Base-by-base conservation (phyloP, 2,888 invertebrate species). In the Sturmia bella region DNA sequence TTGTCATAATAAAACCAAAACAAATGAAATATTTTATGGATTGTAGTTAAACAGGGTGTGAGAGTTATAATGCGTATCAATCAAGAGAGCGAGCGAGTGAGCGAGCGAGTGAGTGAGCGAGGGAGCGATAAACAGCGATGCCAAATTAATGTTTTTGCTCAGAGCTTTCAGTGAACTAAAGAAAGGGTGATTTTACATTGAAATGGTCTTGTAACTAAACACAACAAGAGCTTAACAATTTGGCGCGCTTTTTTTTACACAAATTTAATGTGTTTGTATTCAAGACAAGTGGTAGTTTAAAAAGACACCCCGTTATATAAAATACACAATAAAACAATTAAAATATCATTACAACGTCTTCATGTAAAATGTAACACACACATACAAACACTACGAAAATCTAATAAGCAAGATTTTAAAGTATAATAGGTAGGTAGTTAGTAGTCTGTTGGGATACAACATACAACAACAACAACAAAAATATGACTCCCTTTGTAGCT, bases 41-140 rank as follows among this genome's bases (percentile, higher is more conserved):
- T 73, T 52, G 43, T 73, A 64, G 39, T 37, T 24, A 64, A 74
- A 56, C 74, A 74, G 74, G 57, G 56, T 66, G 64, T 74, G 64
- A 74, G 64, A 64, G 64, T 19, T 39, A 19, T 27, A 41, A 24
- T 66, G 57, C 37, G 56, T 57, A 48, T 1, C n/a, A 0, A 48
- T 1, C n/a, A 0, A 17, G 56, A 56, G 56, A 74, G 74, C 15
- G 57, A 11, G 2, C 3, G 27, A 27, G 27, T n/a, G n/a, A n/a
- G n/a, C n/a, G n/a, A 48, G 1, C n/a, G 0, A 17, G 56, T 48
- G 56, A 74, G 74, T 17, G 57, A 11, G 2, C 3, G 27, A 27
- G 6, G 27, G 27, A 32, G 12, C 17, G 27, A 5, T 43, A 64
- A 11, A 43, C 2, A 56, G 54, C 45, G 64, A 37, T 73, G 64